Evolutionary conservation across 2,888 invertebrate species (phyloP).

Genomic region (Zygogramma bicolorata): DNA sequence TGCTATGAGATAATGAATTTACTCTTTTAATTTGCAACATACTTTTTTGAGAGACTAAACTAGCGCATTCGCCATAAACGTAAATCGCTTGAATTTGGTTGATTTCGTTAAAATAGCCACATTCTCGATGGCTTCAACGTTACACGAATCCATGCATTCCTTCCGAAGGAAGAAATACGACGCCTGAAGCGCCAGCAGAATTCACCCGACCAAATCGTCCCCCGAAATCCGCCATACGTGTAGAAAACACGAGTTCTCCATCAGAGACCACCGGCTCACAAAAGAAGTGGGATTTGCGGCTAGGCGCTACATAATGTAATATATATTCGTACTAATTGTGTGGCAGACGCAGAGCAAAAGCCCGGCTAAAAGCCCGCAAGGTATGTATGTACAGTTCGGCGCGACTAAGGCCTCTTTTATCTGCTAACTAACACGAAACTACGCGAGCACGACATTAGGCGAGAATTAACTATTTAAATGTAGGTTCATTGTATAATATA

Average conservation of each 20-base stretch:
- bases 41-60: too few species aligned
- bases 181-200: neutral
- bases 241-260: constrained; percentile 59
- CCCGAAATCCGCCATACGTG: constrained; percentile 42
- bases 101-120: neutral
- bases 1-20: too few species aligned
- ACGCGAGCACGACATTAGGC: neutral
- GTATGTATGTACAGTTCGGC: constrained; percentile 20
- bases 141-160: neutral
- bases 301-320: constrained; percentile 48
- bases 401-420: constrained; percentile 25
- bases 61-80: neutral
- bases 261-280: constrained; percentile 50
- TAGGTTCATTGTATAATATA: constrained; percentile 13
- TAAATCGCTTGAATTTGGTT: too few species aligned
- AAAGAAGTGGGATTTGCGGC: constrained; percentile 49
- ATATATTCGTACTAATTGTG: constrained; percentile 46
- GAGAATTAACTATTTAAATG: constrained; percentile 18
- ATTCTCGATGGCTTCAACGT: neutral
- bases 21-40: too few species aligned
- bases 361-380: constrained; percentile 16
- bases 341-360: constrained; percentile 4
- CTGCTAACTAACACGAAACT: constrained; percentile 23
- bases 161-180: too few species aligned
- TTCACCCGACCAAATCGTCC: neutral